Conservation (phyloP, 2,113 vertebrate species). For the Talpa occidentalis region DNA sequence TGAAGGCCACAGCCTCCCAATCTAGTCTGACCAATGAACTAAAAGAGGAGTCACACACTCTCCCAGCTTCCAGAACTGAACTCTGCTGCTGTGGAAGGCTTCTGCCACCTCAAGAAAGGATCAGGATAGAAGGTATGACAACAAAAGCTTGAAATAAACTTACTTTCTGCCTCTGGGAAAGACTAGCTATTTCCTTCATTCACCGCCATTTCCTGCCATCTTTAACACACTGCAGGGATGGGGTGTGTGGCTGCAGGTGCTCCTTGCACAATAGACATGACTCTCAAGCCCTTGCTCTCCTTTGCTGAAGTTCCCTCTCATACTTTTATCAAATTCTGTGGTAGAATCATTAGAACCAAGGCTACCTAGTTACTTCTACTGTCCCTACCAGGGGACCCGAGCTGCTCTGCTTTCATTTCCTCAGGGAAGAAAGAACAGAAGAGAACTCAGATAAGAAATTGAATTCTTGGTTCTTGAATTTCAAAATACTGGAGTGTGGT, state of each 20-base stretch:
- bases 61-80: fast-evolving
- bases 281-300: too few relatives aligned
- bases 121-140: not conserved
- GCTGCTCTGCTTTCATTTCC: not conserved
- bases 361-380: not conserved
- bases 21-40: not conserved
- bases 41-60: not conserved
- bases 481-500: not conserved
- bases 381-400: too few relatives aligned
- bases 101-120: not conserved
- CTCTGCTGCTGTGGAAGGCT: not conserved
- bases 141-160: not conserved
- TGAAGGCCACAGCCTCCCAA: not conserved
- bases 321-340: not conserved
- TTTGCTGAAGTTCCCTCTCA: too few relatives aligned
- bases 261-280: not conserved
- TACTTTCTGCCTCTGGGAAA: not conserved
- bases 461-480: not conserved
- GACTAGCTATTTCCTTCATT: not conserved
- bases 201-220: not conserved
- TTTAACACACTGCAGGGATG: not conserved
- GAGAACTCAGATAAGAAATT: not conserved
- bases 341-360: not conserved
- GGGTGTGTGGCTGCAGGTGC: not conserved
- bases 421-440: not conserved